Evolutionary conservation across 2,113 vertebrate species (phyloP).

Genomic region (Notiomystis cincta): DNA sequence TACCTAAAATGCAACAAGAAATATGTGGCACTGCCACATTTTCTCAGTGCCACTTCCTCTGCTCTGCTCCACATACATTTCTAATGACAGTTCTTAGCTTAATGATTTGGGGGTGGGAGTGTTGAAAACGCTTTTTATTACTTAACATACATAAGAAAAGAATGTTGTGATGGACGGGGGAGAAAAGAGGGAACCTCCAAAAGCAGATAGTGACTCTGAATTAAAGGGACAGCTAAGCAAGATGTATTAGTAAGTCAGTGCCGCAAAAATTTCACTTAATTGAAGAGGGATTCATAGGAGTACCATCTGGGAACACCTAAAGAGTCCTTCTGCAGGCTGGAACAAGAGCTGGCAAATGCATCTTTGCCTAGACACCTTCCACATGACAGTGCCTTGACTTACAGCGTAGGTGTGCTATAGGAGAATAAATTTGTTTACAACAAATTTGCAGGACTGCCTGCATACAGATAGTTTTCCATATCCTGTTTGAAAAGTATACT

Average conservation of each 20-base stretch:
- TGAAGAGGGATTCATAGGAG: background rate
- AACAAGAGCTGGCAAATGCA: background rate
- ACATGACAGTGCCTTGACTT: background rate
- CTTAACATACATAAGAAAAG: background rate
- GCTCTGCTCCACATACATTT: background rate
- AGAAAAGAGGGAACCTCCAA: background rate
- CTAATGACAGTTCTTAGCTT: background rate
- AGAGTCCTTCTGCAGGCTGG: constrained; percentile 23
- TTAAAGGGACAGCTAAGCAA: background rate
- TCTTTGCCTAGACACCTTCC: background rate
- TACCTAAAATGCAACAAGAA: background rate
- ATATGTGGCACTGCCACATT: background rate
- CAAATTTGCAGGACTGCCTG: background rate
- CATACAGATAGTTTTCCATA: background rate
- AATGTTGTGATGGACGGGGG: background rate
- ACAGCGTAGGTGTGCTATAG: background rate
- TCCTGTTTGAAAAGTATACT: constrained; percentile 26
- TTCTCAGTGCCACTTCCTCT: background rate
- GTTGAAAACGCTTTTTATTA: background rate
- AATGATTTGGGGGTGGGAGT: background rate
- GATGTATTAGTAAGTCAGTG: background rate
- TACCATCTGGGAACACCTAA: constrained; percentile 28
- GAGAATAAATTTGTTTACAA: constrained; percentile 28
- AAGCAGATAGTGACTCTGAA: background rate
- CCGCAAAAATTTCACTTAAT: constrained; percentile 16